A percentile compares a stretch with the other conserved stretches of the same genome.
phyloP scores from a whole-genome alignment of 2,888 invertebrate species.

The Pseudoips prasinana region DNA sequence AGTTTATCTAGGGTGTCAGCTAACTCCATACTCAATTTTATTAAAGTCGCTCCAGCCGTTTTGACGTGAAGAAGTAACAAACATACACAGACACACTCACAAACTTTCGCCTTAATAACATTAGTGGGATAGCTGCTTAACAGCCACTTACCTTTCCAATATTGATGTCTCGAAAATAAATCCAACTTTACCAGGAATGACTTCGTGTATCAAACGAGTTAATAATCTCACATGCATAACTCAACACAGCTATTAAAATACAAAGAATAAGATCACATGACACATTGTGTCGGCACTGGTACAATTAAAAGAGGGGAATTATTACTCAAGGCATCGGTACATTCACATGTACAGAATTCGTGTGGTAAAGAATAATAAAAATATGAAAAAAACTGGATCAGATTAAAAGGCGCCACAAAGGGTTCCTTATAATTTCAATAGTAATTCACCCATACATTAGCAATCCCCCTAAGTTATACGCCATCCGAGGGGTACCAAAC shows the following conservation, averaged over 20 bases:
- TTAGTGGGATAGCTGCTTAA: no score
- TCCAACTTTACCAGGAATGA: no score
- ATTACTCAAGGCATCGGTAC: slow-evolving; percentile 43
- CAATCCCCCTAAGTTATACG: slow-evolving; percentile 20
- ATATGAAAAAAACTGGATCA: slow-evolving; percentile 59
- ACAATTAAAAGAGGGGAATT: slow-evolving; percentile 55
- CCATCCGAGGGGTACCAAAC: slow-evolving; percentile 28
- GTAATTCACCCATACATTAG: slow-evolving; percentile 29
- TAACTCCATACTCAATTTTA: no score
- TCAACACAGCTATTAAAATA: slow-evolving; percentile 33
- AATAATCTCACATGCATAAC: slow-evolving; percentile 24
- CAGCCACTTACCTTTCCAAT: no score
- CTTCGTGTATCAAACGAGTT: no score
- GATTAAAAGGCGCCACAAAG: slow-evolving; percentile 55
- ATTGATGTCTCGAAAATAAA: no score
- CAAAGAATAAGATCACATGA: slow-evolving; percentile 39
- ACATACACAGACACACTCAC: no score
- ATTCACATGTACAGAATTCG: slow-evolving; percentile 40
- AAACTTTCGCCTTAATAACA: no score
- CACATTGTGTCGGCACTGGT: slow-evolving; percentile 53
- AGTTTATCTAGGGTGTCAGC: no score
- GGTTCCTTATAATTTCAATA: slow-evolving; percentile 41
- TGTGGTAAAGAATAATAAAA: slow-evolving; percentile 63
- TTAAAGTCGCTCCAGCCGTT: no score
- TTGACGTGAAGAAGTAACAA: no score